Percentiles rank a stretch among this genome's conserved stretches.
Evolutionary conservation across 2,113 vertebrate genomes (phyloP).

Genomic region (Oplegnathus fasciatus): DNA sequence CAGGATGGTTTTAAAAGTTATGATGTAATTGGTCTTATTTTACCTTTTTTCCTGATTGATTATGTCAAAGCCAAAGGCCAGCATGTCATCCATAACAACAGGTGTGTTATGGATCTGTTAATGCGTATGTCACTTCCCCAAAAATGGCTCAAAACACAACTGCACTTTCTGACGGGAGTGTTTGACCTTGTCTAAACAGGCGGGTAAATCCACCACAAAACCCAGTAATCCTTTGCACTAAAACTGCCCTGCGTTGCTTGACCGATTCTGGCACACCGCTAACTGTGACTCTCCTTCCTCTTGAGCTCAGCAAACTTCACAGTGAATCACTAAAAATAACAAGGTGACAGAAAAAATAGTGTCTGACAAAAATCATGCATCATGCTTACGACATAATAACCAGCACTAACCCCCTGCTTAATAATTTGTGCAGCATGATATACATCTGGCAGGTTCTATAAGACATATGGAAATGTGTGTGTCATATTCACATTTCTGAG

Average conservation of each 20-base stretch:
- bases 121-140: not conserved
- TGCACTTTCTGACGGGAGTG: constrained; percentile 14
- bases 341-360: constrained; percentile 4
- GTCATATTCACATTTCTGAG: not conserved
- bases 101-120: not conserved
- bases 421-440: not conserved
- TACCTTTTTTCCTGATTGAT: not conserved
- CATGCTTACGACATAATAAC: not conserved
- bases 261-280: not conserved
- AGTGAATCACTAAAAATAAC: constrained; percentile 23
- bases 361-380: not conserved
- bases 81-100: not conserved
- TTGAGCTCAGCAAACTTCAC: constrained; percentile 16
- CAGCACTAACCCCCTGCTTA: not conserved
- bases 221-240: constrained; percentile 48
- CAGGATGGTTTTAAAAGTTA: not conserved
- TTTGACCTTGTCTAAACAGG: constrained; percentile 56
- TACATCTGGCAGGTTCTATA: not conserved
- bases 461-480: not conserved
- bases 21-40: not conserved
- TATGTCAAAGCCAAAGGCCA: not conserved
- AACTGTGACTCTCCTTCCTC: not conserved
- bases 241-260: constrained; percentile 20
- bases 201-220: constrained; percentile 45
- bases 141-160: constrained; percentile 30